Percentiles rank a stretch among this genome's conserved stretches.
phyloP scores from a whole-genome alignment of 2,888 invertebrate genomes.

The Drosophila helvetica region DNA sequence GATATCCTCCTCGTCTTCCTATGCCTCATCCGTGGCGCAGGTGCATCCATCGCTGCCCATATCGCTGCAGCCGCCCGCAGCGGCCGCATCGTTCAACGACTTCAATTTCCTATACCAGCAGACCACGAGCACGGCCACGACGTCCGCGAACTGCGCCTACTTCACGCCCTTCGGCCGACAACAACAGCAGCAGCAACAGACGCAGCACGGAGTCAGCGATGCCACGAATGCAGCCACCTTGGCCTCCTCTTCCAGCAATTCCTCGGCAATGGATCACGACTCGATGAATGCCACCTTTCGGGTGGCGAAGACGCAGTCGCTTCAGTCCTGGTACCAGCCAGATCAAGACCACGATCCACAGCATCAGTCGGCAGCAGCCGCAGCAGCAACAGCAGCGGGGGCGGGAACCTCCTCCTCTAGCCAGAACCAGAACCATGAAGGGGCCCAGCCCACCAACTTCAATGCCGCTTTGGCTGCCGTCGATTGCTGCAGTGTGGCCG shows the following conservation, averaged over 20 bases:
- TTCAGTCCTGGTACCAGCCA: conserved; percentile 59
- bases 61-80: conserved; percentile 41
- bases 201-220: conserved; percentile 65
- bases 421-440: conserved; percentile 47
- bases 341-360: conserved; percentile 45
- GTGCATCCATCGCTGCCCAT: conserved; percentile 24
- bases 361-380: conserved; percentile 21
- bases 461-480: conserved; percentile 77
- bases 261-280: conserved; percentile 63
- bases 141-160: conserved; percentile 21
- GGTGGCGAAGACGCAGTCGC: conserved; percentile 51
- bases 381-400: conserved; percentile 33
- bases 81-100: conserved; percentile 51
- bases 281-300: conserved; percentile 71
- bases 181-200: conserved; percentile 53
- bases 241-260: conserved; percentile 79
- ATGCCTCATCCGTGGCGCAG: conserved; percentile 61
- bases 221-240: conserved; percentile 78
- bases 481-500: conserved; percentile 74
- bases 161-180: conserved; percentile 53
- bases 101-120: conserved; percentile 72
- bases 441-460: conserved; percentile 73
- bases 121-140: conserved; percentile 33
- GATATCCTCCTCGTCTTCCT: conserved; percentile 75
- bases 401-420: conserved; percentile 26